Evolutionary conservation across 2,113 vertebrate species (phyloP).

Genomic region (Spizaetus ornatus): DNA sequence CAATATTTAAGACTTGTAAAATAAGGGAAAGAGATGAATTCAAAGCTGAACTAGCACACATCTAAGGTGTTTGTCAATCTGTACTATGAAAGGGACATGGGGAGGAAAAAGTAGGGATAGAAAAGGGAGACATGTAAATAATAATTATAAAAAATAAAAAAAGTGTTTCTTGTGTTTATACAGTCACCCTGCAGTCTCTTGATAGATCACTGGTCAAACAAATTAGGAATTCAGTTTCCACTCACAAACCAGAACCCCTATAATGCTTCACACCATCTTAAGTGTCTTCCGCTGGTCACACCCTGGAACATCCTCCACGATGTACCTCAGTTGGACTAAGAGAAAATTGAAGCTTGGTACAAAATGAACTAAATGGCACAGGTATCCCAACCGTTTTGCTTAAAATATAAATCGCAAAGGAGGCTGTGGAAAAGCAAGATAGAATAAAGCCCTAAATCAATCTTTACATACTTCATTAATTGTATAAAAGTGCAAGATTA

Average conservation of each 20-base stretch:
- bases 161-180: neutral
- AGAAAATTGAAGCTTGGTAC: neutral
- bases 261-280: neutral
- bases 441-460: conserved; percentile 8
- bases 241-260: neutral
- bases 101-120: neutral
- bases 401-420: neutral
- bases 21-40: neutral
- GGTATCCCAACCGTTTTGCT: neutral
- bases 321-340: neutral
- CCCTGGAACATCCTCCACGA: neutral
- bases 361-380: neutral
- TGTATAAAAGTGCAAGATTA: conserved; percentile 34
- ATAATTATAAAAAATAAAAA: neutral
- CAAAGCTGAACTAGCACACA: neutral
- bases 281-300: neutral
- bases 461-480: conserved; percentile 12
- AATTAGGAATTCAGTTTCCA: neutral
- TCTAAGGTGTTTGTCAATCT: neutral
- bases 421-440: neutral
- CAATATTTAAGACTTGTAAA: neutral
- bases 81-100: neutral
- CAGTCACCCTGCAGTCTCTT: neutral
- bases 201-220: neutral
- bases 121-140: neutral